Conservation (phyloP, 2,797 vertebrate genomes). For the Numenius phaeopus region DNA sequence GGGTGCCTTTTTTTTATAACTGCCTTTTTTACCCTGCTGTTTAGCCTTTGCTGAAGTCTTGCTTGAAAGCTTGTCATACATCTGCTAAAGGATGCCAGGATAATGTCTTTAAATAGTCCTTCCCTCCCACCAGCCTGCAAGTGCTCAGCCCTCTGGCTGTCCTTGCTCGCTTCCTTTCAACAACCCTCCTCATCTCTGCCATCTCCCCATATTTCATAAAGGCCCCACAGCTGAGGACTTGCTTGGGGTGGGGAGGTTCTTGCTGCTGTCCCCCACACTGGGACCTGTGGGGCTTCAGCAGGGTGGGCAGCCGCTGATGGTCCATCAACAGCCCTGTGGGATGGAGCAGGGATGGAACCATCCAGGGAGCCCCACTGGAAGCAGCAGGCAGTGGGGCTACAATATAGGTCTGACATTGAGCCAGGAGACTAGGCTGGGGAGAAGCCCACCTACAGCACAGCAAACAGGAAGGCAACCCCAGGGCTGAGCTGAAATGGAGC, state of each 20-base stretch:
- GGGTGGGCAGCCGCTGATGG: not conserved
- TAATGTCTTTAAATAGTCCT: constrained; percentile 31
- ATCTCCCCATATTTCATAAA: not conserved
- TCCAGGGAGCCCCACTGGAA: rapidly evolving
- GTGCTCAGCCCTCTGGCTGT: not conserved
- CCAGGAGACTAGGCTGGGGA: not conserved
- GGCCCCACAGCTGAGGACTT: not conserved
- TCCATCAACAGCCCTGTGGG: not conserved
- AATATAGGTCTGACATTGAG: rapidly evolving
- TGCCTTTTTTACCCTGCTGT: not conserved
- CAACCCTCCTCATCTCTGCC: not conserved
- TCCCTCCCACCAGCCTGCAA: not conserved
- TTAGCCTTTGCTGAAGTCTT: constrained; percentile 32
- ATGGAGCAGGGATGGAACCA: not conserved
- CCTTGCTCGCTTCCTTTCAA: not conserved
- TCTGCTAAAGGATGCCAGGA: not conserved
- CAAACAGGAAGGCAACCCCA: rapidly evolving
- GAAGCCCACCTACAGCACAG: not conserved
- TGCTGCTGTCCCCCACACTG: not conserved
- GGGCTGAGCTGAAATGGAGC: not conserved
- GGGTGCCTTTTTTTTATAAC: constrained; percentile 32
- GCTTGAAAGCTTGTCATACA: constrained; percentile 30
- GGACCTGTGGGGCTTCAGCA: not conserved
- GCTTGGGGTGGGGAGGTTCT: not conserved
- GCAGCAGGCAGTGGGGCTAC: not conserved